Percentiles rank a stretch among this genome's conserved stretches.
These are phyloP conservation scores for Orthosia incerta DNA, from an alignment of 2,888 invertebrate genomes.

Conservation along the genomic window DNA sequence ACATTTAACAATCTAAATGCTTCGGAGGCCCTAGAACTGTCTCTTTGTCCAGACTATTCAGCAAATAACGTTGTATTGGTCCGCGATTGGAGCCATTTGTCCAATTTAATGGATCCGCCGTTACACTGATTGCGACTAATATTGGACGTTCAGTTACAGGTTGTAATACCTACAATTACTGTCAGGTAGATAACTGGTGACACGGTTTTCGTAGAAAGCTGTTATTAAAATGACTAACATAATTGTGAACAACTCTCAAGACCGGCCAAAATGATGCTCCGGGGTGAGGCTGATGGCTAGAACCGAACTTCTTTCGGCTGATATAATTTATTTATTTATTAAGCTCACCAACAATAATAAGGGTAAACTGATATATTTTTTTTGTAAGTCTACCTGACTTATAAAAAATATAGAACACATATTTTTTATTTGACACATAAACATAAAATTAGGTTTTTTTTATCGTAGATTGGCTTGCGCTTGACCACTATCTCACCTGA, in stretches of 20 bases:
- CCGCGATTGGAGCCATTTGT: conserved; percentile 52
- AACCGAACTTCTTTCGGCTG: neutral
- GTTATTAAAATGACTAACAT: neutral
- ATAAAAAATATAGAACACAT: too few species aligned
- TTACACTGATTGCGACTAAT: conserved; percentile 48
- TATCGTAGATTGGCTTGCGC: too few species aligned
- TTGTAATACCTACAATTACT: conserved; percentile 21
- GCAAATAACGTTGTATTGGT: conserved; percentile 33
- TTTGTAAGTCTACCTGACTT: too few species aligned
- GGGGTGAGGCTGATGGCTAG: neutral
- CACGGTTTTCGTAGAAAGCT: neutral
- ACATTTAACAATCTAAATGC: neutral
- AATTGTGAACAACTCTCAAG: neutral
- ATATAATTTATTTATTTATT: too few species aligned
- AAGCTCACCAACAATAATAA: too few species aligned
- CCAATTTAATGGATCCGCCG: conserved; percentile 51
- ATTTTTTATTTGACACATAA: too few species aligned
- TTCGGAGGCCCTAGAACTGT: conserved; percentile 10
- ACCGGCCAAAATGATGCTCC: too few species aligned
- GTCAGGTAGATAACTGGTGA: neutral
- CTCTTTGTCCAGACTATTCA: conserved; percentile 19
- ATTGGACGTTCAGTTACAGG: conserved; percentile 27
- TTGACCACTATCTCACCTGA: too few species aligned
- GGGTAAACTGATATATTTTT: too few species aligned
- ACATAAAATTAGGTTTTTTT: too few species aligned